phyloP scores from a whole-genome alignment of 2,797 vertebrate species.

The Chiloscyllium punctatum region DNA sequence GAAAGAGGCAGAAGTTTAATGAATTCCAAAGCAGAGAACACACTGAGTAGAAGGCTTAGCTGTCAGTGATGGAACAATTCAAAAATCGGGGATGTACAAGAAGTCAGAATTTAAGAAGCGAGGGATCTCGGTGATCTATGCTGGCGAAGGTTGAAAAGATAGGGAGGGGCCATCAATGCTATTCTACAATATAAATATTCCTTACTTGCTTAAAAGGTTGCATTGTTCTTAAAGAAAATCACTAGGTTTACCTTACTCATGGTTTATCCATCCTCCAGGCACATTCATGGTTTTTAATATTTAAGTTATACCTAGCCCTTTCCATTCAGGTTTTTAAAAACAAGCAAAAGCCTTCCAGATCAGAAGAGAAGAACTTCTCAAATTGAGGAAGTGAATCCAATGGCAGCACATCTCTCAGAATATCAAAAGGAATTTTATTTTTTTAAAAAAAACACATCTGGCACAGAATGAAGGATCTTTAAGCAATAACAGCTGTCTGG shows the following conservation, averaged over 20 bases:
- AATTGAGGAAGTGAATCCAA: not conserved
- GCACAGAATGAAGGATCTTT: not conserved
- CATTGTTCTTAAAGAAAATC: not conserved
- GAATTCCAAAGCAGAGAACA: not conserved
- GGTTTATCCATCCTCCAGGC: not conserved
- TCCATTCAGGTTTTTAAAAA: not conserved
- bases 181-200: not conserved
- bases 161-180: not conserved
- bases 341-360: not conserved
- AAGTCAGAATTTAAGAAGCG: not conserved
- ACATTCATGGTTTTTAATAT: not conserved
- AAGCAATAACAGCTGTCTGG: constrained; percentile 35
- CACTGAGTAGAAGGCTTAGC: not conserved
- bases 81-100: not conserved
- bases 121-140: not conserved
- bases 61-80: not conserved
- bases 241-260: not conserved
- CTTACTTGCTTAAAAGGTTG: not conserved
- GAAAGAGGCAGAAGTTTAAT: not conserved
- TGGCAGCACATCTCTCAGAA: not conserved
- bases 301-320: not conserved
- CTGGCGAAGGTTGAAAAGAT: not conserved
- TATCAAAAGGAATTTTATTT: constrained; percentile 36
- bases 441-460: not conserved
- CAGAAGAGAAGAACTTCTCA: not conserved